Evolutionary conservation across 2,797 vertebrate species (phyloP), one percentile per base, ranked within the genome.

Genomic region (Cichlasoma orientale): DNA sequence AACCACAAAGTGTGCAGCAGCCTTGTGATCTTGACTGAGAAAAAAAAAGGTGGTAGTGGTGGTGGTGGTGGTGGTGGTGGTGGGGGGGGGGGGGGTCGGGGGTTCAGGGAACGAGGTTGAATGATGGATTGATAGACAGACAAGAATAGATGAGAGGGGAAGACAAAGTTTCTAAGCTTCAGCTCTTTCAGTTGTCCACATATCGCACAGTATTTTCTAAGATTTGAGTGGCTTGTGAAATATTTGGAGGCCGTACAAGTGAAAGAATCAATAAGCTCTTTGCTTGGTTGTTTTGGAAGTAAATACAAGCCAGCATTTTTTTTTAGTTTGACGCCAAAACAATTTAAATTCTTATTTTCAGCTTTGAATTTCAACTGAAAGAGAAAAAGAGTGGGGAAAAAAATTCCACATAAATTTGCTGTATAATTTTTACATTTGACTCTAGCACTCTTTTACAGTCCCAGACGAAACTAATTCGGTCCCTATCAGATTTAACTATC

Each of bases 211-310:
- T 59, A 13, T 6, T 77, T 54, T 68, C n/a, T 13, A 38, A 13
- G 11, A 44, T 44, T 44, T 33, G 27, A 33, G 31, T 53, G 68
- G 16, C 21, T 47, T 16, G 53, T 57, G 56, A 89, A 81, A 78
- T 72, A 68, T 75, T 74, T 82, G 57, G 36, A 55, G 55, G 54
- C 27, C 0, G 2, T 2, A 5, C 2, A 36, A 27, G 25, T 44
- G 29, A 9, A 38, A 14, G 11, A 66, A 72, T 76, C 61, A 31
- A 75, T 58, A 70, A 23, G 4, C 56, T 57, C 27, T 56, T 66
- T 66, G 56, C 70, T 19, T 55, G 56, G 41, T 5, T 14, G 12
- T 63, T 47, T 23, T 29, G n/a, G 29, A 76, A 38, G 31, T 80
- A 54, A 72, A 61, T 68, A 16, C 23, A 7, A 59, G 72, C 23